Percentiles rank a stretch among this genome's conserved stretches.
phyloP scores from a whole-genome alignment of 2,888 invertebrate species.

The Agrypnus murinus region DNA sequence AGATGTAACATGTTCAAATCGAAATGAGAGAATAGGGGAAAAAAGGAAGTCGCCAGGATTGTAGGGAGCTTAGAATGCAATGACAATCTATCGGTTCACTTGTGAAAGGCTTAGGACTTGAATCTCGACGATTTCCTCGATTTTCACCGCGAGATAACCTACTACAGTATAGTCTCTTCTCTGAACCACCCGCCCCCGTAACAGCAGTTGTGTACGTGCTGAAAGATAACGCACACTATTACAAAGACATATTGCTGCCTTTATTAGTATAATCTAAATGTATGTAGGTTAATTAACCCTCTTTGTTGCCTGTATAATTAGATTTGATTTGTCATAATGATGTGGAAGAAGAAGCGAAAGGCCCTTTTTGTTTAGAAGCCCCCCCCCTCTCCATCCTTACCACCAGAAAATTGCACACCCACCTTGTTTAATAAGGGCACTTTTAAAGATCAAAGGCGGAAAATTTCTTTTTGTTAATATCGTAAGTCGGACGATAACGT shows the following conservation, averaged over 20 bases:
- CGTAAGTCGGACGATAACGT: too few species aligned
- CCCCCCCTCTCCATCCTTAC: too few species aligned
- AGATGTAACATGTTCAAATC: slow-evolving; percentile 39
- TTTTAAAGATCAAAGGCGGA: background rate
- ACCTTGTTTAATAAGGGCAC: slow-evolving; percentile 26
- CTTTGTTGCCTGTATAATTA: slow-evolving; percentile 49
- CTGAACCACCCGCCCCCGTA: too few species aligned
- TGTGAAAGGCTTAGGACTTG: slow-evolving; percentile 62
- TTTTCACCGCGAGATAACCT: slow-evolving; percentile 58
- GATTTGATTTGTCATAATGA: slow-evolving; percentile 43
- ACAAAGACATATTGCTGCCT: slow-evolving; percentile 47
- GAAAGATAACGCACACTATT: slow-evolving; percentile 46
- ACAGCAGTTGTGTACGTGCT: slow-evolving; percentile 42
- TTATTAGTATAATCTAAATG: slow-evolving; percentile 48
- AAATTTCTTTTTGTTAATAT: background rate
- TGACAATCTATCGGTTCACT: slow-evolving; percentile 67
- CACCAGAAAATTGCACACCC: too few species aligned
- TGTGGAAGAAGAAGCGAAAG: background rate
- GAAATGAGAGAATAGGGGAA: slow-evolving; percentile 44
- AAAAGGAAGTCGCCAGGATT: slow-evolving; percentile 59
- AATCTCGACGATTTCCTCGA: slow-evolving; percentile 59
- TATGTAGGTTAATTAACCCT: slow-evolving; percentile 48
- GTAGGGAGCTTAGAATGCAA: slow-evolving; percentile 62
- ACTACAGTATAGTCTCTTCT: slow-evolving; percentile 36
- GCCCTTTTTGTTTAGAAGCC: slow-evolving; percentile 23